Evolutionary conservation across 2,113 vertebrate genomes (phyloP).

Genomic region (Pogona vitticeps): DNA sequence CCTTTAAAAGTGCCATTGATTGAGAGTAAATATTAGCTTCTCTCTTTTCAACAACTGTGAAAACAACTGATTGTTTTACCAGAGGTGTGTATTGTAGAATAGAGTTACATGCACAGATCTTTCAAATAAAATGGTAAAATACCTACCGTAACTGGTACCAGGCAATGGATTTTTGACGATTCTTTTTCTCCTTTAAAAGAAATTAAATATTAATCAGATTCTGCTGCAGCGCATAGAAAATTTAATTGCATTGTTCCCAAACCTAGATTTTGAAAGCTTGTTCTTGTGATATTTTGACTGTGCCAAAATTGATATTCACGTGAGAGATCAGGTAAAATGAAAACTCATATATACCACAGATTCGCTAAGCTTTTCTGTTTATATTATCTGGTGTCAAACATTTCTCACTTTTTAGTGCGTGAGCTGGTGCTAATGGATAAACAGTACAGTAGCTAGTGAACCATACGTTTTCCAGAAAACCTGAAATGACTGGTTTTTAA

Average conservation of each 20-base stretch:
- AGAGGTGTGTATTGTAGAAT: slow-evolving; percentile 53
- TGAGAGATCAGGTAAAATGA: slow-evolving; percentile 43
- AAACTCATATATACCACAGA: slow-evolving; percentile 30
- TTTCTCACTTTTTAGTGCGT: slow-evolving; percentile 44
- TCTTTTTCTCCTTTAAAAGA: slow-evolving; percentile 15
- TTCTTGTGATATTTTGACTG: slow-evolving; percentile 39
- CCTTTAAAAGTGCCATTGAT: slow-evolving; percentile 70
- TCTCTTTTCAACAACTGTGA: slow-evolving; percentile 38
- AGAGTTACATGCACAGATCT: slow-evolving; percentile 37
- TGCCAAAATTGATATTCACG: slow-evolving; percentile 46
- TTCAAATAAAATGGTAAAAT: slow-evolving; percentile 43
- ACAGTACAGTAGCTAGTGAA: neutral
- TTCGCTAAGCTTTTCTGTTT: slow-evolving; percentile 12
- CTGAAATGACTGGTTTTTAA: neutral
- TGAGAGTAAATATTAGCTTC: slow-evolving; percentile 42
- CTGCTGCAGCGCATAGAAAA: slow-evolving; percentile 21
- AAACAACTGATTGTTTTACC: slow-evolving; percentile 1
- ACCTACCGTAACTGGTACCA: slow-evolving; percentile 27
- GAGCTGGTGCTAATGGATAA: slow-evolving; percentile 34
- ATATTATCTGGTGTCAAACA: slow-evolving; percentile 34
- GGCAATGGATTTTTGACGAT: slow-evolving; percentile 5
- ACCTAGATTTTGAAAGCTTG: slow-evolving; percentile 55
- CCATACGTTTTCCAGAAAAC: neutral
- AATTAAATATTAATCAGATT: slow-evolving; percentile 51
- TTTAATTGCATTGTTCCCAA: slow-evolving; percentile 57